These are phyloP conservation scores for Geotrupes spiniger DNA, from an alignment of 2,888 invertebrate species.

Conservation along the genomic window DNA sequence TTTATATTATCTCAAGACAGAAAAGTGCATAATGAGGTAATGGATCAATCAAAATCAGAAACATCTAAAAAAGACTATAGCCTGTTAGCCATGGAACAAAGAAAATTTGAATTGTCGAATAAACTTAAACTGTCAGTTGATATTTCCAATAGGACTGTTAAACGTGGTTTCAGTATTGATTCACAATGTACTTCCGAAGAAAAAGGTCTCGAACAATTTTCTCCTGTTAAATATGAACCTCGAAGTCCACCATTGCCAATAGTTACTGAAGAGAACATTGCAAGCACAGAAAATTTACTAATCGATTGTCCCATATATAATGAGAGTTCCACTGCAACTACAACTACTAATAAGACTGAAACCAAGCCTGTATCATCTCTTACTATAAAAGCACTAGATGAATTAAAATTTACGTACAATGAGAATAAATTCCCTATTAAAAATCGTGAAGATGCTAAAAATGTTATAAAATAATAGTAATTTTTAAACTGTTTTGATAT, in stretches of 20 bases:
- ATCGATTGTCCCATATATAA: conserved; percentile 13
- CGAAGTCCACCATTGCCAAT: conserved; percentile 48
- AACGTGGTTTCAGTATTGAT: conserved; percentile 27
- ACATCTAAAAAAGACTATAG: conserved; percentile 15
- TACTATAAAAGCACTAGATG: conserved; percentile 45
- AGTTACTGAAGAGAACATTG: conserved; percentile 47
- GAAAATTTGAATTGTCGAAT: conserved; percentile 19
- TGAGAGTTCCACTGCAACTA: conserved; percentile 11
- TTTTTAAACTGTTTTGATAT: conserved; percentile 10
- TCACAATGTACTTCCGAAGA: conserved; percentile 10
- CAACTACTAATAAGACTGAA: conserved; percentile 28
- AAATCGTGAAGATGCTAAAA: conserved; percentile 33
- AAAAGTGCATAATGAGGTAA: conserved; percentile 25
- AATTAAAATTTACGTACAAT: conserved; percentile 56
- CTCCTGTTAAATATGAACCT: conserved; percentile 29
- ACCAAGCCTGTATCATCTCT: conserved; percentile 29
- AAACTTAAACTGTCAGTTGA: conserved; percentile 8
- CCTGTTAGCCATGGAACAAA: conserved; percentile 18
- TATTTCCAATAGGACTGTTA: conserved; percentile 23
- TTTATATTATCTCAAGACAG: conserved; percentile 46
- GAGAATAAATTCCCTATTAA: conserved; percentile 61
- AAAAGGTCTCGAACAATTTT: conserved; percentile 23
- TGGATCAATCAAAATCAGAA: conserved; percentile 19
- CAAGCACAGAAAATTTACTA: conserved; percentile 50
- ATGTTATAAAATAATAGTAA: conserved; percentile 21